Conservation (phyloP, 2,113 vertebrate species). For the Mesocricetus auratus region DNA sequence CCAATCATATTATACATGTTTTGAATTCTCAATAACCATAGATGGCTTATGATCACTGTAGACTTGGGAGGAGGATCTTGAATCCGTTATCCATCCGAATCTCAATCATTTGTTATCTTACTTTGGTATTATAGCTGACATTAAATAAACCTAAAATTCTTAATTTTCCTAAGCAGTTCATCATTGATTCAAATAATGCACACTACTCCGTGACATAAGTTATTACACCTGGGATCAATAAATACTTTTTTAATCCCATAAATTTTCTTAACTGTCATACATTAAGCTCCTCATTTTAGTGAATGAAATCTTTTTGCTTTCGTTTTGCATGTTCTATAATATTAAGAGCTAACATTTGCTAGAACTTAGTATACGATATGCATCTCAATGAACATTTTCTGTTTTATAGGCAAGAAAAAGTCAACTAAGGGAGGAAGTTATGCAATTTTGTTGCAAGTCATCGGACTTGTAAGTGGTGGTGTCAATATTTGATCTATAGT, state of each 20-base stretch:
- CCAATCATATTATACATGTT: background rate
- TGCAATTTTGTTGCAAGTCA: background rate
- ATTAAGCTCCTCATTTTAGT: slow-evolving; percentile 3
- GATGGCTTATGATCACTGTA: background rate
- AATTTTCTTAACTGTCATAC: slow-evolving; percentile 42
- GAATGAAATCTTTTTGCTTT: background rate
- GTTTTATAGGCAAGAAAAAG: background rate
- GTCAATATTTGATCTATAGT: slow-evolving; percentile 26
- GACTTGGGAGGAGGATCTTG: slow-evolving; percentile 6
- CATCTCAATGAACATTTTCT: background rate
- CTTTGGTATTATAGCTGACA: background rate
- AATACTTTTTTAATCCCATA: background rate
- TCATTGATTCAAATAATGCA: background rate
- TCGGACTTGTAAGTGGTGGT: background rate
- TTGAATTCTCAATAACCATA: slow-evolving; percentile 1
- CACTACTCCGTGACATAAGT: background rate
- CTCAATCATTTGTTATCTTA: background rate
- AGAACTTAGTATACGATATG: background rate
- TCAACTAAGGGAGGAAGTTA: background rate
- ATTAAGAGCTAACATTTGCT: slow-evolving; percentile 23
- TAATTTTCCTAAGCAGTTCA: background rate
- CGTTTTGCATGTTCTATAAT: background rate
- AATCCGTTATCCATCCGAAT: background rate
- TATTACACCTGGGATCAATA: background rate
- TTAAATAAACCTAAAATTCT: background rate